These are phyloP conservation scores for Oxyteleia sp. DNA, from an alignment of 2,888 invertebrate species.

Conservation along the genomic window DNA sequence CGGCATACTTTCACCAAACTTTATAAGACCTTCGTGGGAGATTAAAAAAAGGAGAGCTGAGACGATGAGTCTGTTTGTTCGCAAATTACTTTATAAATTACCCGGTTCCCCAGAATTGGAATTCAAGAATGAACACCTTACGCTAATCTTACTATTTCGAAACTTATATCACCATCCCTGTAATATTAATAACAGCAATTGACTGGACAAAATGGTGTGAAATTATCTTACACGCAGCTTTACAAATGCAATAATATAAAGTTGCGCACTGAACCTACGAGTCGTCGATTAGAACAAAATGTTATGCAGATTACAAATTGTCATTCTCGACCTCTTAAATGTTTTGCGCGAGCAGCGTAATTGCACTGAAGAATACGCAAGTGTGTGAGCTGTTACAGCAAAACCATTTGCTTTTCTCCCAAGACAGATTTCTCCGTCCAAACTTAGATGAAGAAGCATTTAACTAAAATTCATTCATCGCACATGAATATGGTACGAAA, in stretches of 20 bases:
- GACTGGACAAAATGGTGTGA: too few species aligned
- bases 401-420: slow-evolving; percentile 41
- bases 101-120: slow-evolving; percentile 3
- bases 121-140: slow-evolving; percentile 8
- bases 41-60: slow-evolving; percentile 44
- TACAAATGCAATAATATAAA: too few species aligned
- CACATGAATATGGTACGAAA: slow-evolving; percentile 12
- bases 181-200: too few species aligned
- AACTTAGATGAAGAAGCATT: too few species aligned
- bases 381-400: slow-evolving; percentile 47
- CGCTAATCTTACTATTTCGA: background rate
- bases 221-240: too few species aligned
- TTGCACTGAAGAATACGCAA: slow-evolving; percentile 23
- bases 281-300: slow-evolving; percentile 20
- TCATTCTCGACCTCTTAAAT: slow-evolving; percentile 38
- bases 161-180: background rate
- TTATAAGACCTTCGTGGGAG: slow-evolving; percentile 38
- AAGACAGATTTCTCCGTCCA: slow-evolving; percentile 51
- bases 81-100: slow-evolving; percentile 40
- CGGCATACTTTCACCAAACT: slow-evolving; percentile 59
- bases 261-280: too few species aligned
- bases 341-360: slow-evolving; percentile 12
- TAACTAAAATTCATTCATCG: slow-evolving; percentile 22
- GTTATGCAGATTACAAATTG: slow-evolving; percentile 34
- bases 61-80: slow-evolving; percentile 10